Conservation (phyloP, 1,140 invertebrate genomes). For the Drosophila arawakana region DNA sequence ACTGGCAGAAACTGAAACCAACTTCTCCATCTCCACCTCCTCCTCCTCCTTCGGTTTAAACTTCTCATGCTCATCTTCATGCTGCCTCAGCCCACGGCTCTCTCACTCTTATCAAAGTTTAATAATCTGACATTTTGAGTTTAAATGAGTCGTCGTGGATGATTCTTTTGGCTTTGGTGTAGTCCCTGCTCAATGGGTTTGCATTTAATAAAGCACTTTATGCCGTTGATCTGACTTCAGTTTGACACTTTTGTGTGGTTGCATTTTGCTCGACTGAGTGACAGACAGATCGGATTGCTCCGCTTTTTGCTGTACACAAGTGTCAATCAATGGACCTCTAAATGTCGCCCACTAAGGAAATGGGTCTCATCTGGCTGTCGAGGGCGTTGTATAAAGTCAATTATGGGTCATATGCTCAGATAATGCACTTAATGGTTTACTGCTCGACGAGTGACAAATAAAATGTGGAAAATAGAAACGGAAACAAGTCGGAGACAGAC, state of each 20-base stretch:
- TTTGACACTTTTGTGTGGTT: slow-evolving; percentile 74
- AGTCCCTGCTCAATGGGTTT: slow-evolving; percentile 43
- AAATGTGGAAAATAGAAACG: slow-evolving; percentile 10
- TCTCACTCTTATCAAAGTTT: slow-evolving; percentile 62
- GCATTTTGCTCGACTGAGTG: slow-evolving; percentile 40
- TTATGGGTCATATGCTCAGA: slow-evolving; percentile 47
- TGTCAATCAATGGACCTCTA: slow-evolving; percentile 54
- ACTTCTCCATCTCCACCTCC: neutral
- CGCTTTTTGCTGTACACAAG: slow-evolving; percentile 10
- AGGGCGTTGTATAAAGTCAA: slow-evolving; percentile 37
- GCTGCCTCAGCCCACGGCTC: slow-evolving; percentile 59
- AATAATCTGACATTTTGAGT: slow-evolving; percentile 81
- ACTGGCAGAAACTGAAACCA: slow-evolving; percentile 26
- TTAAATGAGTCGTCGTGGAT: slow-evolving; percentile 61
- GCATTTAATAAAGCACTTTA: slow-evolving; percentile 71
- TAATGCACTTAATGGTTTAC: slow-evolving; percentile 61
- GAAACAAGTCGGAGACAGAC: neutral
- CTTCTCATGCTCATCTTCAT: slow-evolving; percentile 51
- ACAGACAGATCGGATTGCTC: slow-evolving; percentile 54
- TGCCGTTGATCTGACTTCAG: slow-evolving; percentile 67
- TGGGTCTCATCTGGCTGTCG: slow-evolving; percentile 29
- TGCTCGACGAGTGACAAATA: slow-evolving; percentile 37
- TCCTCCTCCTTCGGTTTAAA: slow-evolving; percentile 12
- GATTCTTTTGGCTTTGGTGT: slow-evolving; percentile 1
- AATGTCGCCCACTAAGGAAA: slow-evolving; percentile 47